phyloP scores from a whole-genome alignment of 2,888 invertebrate genomes.

The Lysandra coridon region DNA sequence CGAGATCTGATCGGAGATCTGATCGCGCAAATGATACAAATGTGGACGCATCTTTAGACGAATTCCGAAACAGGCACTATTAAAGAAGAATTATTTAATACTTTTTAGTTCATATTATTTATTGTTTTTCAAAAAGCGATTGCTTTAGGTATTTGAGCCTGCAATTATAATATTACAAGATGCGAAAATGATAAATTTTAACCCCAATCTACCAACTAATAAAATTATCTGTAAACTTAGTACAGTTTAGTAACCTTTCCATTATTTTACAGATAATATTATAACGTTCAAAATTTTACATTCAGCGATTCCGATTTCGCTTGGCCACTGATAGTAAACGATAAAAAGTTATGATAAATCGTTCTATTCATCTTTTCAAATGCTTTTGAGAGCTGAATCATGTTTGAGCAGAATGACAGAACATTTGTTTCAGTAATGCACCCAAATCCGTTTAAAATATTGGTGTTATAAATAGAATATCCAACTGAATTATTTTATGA shows the following conservation, averaged over 20 bases:
- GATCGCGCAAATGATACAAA: no score
- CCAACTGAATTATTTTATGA: neutral
- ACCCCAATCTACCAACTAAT: no score
- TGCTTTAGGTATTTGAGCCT: no score
- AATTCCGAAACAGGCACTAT: no score
- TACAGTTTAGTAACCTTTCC: neutral
- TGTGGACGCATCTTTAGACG: no score
- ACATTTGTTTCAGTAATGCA: constrained; percentile 4
- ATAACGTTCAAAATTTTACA: neutral
- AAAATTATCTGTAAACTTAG: no score
- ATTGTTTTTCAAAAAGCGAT: no score
- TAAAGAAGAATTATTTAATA: no score
- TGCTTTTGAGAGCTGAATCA: constrained; percentile 1
- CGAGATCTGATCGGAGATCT: no score
- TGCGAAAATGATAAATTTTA: no score
- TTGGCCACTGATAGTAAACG: neutral
- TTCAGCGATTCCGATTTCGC: neutral
- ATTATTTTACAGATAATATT: neutral
- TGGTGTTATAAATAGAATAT: neutral
- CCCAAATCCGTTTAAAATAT: constrained; percentile 16
- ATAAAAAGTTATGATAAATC: constrained; percentile 12
- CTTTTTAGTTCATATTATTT: no score
- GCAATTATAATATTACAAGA: no score
- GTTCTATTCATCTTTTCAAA: constrained; percentile 1
- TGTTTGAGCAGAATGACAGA: constrained; percentile 12